These are phyloP conservation scores for Serripes groenlandicus DNA, from an alignment of 2,888 invertebrate genomes.

Conservation along the genomic window DNA sequence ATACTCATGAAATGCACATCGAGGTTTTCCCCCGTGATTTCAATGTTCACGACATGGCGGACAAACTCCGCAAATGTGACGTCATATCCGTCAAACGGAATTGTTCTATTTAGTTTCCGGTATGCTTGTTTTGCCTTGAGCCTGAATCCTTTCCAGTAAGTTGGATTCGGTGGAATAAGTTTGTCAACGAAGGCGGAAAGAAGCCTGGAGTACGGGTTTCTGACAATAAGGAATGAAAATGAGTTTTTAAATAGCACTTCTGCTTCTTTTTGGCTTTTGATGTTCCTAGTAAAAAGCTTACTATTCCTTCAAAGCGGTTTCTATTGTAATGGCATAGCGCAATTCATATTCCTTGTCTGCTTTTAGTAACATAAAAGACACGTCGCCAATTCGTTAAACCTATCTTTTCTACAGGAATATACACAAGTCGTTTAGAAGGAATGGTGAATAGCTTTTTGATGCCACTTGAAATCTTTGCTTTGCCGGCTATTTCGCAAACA, in stretches of 20 bases:
- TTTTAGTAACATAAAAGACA: constrained; percentile 28
- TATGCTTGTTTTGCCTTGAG: constrained; percentile 31
- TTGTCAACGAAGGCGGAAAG: constrained; percentile 57
- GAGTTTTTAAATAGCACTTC: constrained; percentile 23
- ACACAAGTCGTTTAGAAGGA: constrained; percentile 26
- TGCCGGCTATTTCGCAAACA: not conserved
- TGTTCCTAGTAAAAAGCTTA: constrained; percentile 15
- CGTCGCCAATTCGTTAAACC: constrained; percentile 57
- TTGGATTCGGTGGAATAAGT: constrained; percentile 50
- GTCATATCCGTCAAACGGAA: constrained; percentile 38
- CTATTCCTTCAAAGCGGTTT: constrained; percentile 29
- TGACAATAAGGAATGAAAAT: constrained; percentile 47
- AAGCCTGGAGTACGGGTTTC: constrained; percentile 54
- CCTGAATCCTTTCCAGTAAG: constrained; percentile 50
- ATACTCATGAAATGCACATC: constrained; percentile 53
- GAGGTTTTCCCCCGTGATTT: constrained; percentile 17
- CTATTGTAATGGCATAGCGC: constrained; percentile 47
- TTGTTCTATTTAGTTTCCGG: not conserved
- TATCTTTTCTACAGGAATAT: constrained; percentile 55
- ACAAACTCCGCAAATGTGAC: constrained; percentile 60
- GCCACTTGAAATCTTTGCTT: not conserved
- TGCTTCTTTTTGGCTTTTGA: constrained; percentile 1
- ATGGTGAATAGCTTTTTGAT: constrained; percentile 23
- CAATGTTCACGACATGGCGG: constrained; percentile 26
- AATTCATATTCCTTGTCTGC: constrained; percentile 11